phyloP scores from a whole-genome alignment of 1,140 invertebrate genomes.

The Psilanteris sp. region DNA sequence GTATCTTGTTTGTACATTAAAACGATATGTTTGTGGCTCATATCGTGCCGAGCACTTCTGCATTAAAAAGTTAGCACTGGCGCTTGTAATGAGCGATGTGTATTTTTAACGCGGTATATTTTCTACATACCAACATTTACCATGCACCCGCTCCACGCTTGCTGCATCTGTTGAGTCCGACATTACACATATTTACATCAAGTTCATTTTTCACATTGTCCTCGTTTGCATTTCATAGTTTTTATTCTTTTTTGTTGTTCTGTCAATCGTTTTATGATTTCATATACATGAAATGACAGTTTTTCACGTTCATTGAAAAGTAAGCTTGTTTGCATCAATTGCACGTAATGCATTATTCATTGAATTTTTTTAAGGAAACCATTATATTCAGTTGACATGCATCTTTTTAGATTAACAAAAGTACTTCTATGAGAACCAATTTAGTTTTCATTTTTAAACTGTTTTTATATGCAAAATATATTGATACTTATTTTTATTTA shows the following conservation, averaged over 20 bases:
- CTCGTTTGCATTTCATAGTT: not conserved
- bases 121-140: slow-evolving; percentile 35
- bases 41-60: slow-evolving; percentile 46
- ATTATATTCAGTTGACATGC: slow-evolving; percentile 10
- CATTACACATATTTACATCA: slow-evolving; percentile 7
- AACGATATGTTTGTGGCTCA: slow-evolving; percentile 44
- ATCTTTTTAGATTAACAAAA: slow-evolving; percentile 1
- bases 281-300: not conserved
- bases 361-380: not conserved
- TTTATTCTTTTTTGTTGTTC: not conserved
- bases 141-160: slow-evolving; percentile 54
- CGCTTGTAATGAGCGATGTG: slow-evolving; percentile 31
- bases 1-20: slow-evolving; percentile 53
- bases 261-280: too few relatives aligned
- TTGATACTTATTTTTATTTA: too few relatives aligned
- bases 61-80: slow-evolving; percentile 49
- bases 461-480: too few relatives aligned
- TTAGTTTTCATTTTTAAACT: slow-evolving; percentile 5
- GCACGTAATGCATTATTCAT: slow-evolving; percentile 61
- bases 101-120: slow-evolving; percentile 43
- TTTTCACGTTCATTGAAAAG: slow-evolving; percentile 14
- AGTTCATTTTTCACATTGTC: slow-evolving; percentile 1
- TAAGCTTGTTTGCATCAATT: slow-evolving; percentile 63
- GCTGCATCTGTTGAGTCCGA: slow-evolving; percentile 45
- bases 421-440: slow-evolving; percentile 18